Conservation (phyloP, 2,113 vertebrate species). For the Callorhinus ursinus region DNA sequence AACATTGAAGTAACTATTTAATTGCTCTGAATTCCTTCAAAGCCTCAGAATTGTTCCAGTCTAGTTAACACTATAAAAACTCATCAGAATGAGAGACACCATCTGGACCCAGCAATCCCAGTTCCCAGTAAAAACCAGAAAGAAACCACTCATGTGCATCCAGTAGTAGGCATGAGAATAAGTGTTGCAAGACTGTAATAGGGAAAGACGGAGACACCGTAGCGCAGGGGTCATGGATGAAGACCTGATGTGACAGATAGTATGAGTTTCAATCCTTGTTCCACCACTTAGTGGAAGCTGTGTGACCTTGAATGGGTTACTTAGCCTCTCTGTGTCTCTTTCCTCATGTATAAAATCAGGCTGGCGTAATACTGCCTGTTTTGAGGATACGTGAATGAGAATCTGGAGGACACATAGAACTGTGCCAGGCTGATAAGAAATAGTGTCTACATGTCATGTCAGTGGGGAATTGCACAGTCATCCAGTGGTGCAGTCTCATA, state of each 20-base stretch:
- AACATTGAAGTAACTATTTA: neutral
- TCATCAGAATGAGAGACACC: neutral
- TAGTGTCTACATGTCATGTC: neutral
- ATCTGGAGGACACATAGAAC: neutral
- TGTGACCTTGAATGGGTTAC: neutral
- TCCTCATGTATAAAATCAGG: neutral
- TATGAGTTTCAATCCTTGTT: neutral
- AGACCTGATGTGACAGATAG: no score
- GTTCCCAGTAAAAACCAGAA: neutral
- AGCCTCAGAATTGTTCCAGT: neutral
- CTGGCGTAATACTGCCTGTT: neutral
- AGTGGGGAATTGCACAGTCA: neutral
- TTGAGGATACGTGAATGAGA: neutral
- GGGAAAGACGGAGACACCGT: neutral
- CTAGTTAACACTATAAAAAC: neutral
- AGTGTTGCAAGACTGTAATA: neutral
- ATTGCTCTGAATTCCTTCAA: neutral
- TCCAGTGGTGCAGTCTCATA: neutral
- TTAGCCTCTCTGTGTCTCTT: neutral
- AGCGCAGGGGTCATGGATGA: neutral
- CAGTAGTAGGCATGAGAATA: no score
- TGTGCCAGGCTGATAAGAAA: neutral
- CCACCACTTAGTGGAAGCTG: neutral
- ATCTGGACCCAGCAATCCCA: neutral
- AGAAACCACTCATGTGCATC: neutral